Percentiles rank a stretch among this genome's conserved stretches.
These are phyloP conservation scores for Falco columbarius DNA, from an alignment of 2,797 vertebrate genomes.

Conservation along the genomic window DNA sequence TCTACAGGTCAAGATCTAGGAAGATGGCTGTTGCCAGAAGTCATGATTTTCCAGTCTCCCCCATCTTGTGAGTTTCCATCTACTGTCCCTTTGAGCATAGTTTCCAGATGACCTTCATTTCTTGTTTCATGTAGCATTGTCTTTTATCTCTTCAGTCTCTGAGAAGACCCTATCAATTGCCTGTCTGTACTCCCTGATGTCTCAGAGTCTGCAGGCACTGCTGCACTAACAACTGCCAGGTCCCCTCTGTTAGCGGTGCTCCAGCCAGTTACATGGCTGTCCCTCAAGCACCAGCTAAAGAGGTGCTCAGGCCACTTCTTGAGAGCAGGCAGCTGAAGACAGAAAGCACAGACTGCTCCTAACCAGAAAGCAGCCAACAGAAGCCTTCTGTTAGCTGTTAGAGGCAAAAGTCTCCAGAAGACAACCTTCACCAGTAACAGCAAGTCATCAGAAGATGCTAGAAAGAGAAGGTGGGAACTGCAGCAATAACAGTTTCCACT, in stretches of 20 bases:
- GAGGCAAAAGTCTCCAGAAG: background rate
- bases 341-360: background rate
- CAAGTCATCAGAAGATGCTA: background rate
- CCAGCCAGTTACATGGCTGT: background rate
- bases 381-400: background rate
- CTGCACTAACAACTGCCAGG: background rate
- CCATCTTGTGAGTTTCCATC: background rate
- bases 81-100: accelerated
- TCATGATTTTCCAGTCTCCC: accelerated
- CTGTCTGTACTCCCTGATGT: background rate
- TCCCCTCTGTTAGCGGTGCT: background rate
- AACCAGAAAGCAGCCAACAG: background rate
- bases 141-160: background rate
- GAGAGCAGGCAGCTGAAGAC: background rate
- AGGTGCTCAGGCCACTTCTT: background rate
- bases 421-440: background rate
- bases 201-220: background rate
- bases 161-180: background rate
- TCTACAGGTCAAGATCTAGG: background rate
- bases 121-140: background rate
- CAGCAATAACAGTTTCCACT: background rate
- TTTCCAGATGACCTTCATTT: background rate
- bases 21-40: background rate
- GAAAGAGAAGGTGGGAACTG: background rate
- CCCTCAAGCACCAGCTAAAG: background rate